Base-by-base conservation (phyloP, 2,113 vertebrate species). In the Rhabdomys dilectus region DNA sequence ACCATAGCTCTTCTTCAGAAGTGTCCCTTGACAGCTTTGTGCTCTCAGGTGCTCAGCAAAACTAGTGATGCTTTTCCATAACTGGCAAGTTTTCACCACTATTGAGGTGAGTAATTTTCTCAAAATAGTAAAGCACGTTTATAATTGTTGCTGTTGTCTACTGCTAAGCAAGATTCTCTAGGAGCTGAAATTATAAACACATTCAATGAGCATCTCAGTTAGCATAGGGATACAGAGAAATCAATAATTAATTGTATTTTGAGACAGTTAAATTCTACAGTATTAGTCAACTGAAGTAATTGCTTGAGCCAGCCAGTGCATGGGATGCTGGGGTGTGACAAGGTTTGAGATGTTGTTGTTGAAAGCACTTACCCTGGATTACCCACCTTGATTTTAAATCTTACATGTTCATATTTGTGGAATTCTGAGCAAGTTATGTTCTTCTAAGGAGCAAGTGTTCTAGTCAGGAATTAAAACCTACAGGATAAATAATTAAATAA, bases 291-390 rank as follows among this genome's bases (percentile, higher is more conserved):
- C 22, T 5, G 1, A 77, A 96, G n/a, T 70, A 66, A 82, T 29
- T 64, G 16, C 0, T n/a, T 58, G 9, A 36, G 16, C 7, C 17
- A 24, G 39, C 45, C 15, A 60, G 26, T 5, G 7, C 60, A 51
- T 39, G 7, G 39, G 10, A 31, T 31, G 0, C 13, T 31, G 53
- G 6, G 87, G 17, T 45, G 60, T 60, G 5, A 15, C 15, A 77
- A 16, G 0, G 7, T 39, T n/a, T 51, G 34, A 76, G 19, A n/a
- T 36, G 17, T n/a, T n/a, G 34, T 29, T 19, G 2, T 0, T n/a
- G 22, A 72, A 8, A 64, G 2, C 7, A n/a, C 4, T 60, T 0
- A 4, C 7, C 1, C 11, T 12, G 22, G 48, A 19, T 0, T 16
- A 19, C 19, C 26, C 13, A 64, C 3, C 53, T 7, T 77, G 36